Base-by-base conservation (phyloP, 2,113 vertebrate genomes). In the Rhinolophus ferrumequinum region DNA sequence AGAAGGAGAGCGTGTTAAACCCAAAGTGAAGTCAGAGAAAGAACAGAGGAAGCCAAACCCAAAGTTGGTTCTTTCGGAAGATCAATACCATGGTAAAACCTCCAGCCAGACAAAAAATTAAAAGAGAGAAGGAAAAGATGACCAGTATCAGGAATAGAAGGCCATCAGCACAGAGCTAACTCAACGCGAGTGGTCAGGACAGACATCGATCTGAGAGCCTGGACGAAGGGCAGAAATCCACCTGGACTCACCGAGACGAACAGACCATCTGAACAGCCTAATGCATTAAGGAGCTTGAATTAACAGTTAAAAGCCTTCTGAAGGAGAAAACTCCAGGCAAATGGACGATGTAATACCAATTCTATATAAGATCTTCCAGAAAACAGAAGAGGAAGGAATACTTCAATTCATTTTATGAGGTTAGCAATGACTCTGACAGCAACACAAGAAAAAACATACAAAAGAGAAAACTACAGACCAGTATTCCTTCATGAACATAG, bases 161-260 rank as follows among this genome's bases (percentile, higher is more conserved):
- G 14, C 7, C 0, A 26, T 12, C 22, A 28, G 9, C 2, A 8
- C 10, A 11, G 79, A 52, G 1, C 28, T 47, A 21, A 33, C 38
- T 16, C 21, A n/a, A n/a, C 56, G 12, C 0, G 82, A 5, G 8
- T 5, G 19, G n/a, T 18, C 38, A 6, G 7, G 4, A 2, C 0
- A 47, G 15, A n/a, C 15, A 4, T 9, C 3, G 18, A 3, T 28
- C 11, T 3, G 52, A 72, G 66, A 50, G 3, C 66, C 4, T 26
- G 11, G 13, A 11, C 5, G 0, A 11, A 8, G 14, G 0, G 30
- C 1, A n/a, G 15, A 18, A 33, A 33, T 6, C 70, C 18, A 14
- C 26, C n/a, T 3, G 77, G 18, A 21, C 19, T 28, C 38, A 50
- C 13, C 21, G 14, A 41, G 80, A 66, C 6, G 10, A 38, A 26